These are phyloP conservation scores for Hydropotes inermis DNA, from an alignment of 2,113 vertebrate species.

Conservation along the genomic window DNA sequence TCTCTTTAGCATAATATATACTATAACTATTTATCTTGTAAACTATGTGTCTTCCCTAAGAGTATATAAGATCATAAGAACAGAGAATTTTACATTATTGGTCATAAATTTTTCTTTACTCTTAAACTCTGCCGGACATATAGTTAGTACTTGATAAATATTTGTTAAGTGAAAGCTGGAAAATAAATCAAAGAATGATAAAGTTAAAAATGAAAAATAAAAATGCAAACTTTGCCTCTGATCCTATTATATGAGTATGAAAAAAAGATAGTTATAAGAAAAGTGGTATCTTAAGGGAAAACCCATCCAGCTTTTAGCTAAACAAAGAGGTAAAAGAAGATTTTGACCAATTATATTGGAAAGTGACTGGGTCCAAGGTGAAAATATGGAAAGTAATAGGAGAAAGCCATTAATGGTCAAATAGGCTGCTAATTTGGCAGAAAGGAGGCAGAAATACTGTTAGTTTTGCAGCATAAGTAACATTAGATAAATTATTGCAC, in stretches of 20 bases:
- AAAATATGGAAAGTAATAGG: not conserved
- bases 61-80: not conserved
- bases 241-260: not conserved
- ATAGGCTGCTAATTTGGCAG: not conserved
- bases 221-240: not conserved
- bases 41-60: not conserved
- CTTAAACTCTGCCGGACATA: not conserved
- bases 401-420: not conserved
- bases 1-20: not conserved
- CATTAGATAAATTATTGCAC: not conserved
- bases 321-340: not conserved
- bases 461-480: not conserved
- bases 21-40: not conserved
- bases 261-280: not conserved
- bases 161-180: not conserved
- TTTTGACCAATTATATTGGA: not conserved
- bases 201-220: not conserved
- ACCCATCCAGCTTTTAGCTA: not conserved
- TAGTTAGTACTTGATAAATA: not conserved
- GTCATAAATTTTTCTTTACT: not conserved
- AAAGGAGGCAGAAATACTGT: not conserved
- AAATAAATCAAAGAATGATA: not conserved
- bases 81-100: not conserved
- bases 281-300: not conserved
- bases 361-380: not conserved